Evolutionary conservation across 2,888 invertebrate genomes (phyloP), one percentile per base, ranked within the genome.

Genomic region (Nomada hirtipes): DNA sequence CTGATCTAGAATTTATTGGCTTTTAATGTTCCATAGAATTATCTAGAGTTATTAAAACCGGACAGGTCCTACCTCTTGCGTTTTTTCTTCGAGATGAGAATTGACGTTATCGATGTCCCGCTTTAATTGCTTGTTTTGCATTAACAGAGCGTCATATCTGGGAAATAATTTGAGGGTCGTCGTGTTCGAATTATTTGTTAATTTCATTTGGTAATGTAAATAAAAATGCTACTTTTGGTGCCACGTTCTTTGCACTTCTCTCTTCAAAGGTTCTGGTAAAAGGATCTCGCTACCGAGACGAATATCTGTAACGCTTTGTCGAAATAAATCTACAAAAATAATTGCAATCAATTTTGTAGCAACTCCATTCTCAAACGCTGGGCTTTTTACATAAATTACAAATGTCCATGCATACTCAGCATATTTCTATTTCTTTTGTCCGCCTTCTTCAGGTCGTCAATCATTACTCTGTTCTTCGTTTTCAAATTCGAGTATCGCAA

Each of bases 61-160:
- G 4, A 42, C 0, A 23, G 52, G 11, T 11, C 36, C 2, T 80
- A 90, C 91, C 82, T 90, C 86, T 7, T 83, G 85, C 29, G 76
- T 78, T 69, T 87, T 90, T n/a, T 89, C 85, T 67, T 86, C 76
- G 4, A 89, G 69, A 3, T 73, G 42, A 1, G 26, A 15, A 47
- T 90, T 75, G 15, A 36, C 42, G 0, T 26, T 18, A 1, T n/a
- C 20, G 4, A 87, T 76, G 71, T 90, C 80, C 29, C 76, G 79
- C 57, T 76, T 89, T 36, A 91, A 76, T 63, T 82, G 83, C 2
- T 89, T 84, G 53, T 88, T 92, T 71, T 89, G 79, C 64, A 79
- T 79, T 53, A 92, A 80, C 65, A 92, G 61, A 42, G 88, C 85
- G 47, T 92, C 91, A 53, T 92, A 92, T 74, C 91, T 91, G 47